phyloP scores from a whole-genome alignment of 2,113 vertebrate genomes.

The Paramormyrops kingsleyae region DNA sequence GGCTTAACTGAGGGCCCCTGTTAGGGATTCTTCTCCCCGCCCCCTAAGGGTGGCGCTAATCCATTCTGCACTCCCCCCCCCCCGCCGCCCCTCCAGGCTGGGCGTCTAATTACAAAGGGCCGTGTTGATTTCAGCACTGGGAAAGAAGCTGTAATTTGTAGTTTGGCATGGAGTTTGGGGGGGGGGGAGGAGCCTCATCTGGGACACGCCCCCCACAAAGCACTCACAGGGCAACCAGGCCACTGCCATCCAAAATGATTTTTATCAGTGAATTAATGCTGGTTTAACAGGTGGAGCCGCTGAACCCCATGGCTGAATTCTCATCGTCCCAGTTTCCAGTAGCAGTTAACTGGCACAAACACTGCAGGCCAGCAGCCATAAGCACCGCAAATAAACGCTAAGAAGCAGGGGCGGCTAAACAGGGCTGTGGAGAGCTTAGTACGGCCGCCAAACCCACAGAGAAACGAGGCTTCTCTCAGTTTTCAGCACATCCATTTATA shows the following conservation, averaged over 20 bases:
- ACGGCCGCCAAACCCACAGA: background rate
- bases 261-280: conserved; percentile 21
- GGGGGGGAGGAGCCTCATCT: background rate
- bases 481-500: background rate
- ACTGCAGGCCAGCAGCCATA: conserved; percentile 13
- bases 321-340: background rate
- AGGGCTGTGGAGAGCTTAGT: background rate
- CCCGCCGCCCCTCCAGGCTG: background rate
- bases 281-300: conserved; percentile 20
- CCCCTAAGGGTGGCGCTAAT: background rate
- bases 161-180: background rate
- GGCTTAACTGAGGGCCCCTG: background rate
- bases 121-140: background rate
- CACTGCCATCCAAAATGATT: conserved; percentile 21
- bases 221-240: background rate
- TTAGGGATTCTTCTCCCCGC: background rate
- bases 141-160: background rate
- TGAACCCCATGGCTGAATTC: background rate
- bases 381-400: conserved; percentile 16
- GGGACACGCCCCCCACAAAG: background rate
- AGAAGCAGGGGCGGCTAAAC: background rate
- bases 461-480: background rate
- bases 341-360: conserved; percentile 3
- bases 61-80: background rate
- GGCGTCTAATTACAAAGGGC: background rate